These are phyloP conservation scores for Campoplex nolae DNA, from an alignment of 2,888 invertebrate genomes.

Conservation along the genomic window DNA sequence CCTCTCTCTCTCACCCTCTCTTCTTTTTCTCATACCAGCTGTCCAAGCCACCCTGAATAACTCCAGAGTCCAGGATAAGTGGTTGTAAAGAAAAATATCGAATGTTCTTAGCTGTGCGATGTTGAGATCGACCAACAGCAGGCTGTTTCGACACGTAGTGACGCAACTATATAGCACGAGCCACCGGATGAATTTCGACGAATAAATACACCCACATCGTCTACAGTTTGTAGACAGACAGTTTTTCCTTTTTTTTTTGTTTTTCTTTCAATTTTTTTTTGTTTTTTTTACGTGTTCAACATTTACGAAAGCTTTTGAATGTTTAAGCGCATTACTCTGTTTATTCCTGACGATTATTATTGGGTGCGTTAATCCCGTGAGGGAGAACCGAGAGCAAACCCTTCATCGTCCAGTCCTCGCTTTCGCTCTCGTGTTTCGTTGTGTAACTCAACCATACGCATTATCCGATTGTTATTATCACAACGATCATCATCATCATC, in stretches of 20 bases:
- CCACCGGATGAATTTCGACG: background rate
- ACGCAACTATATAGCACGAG: background rate
- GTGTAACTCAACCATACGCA: conserved; percentile 49
- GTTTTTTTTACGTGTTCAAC: background rate
- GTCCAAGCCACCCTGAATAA: conserved; percentile 54
- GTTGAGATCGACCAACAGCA: conserved; percentile 19
- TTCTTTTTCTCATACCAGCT: conserved; percentile 59
- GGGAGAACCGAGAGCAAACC: conserved; percentile 17
- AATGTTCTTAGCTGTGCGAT: conserved; percentile 33
- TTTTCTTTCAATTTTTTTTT: background rate
- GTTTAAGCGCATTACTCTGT: conserved; percentile 48
- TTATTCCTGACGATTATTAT: conserved; percentile 52
- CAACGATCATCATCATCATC: conserved; percentile 43
- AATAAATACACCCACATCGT: background rate
- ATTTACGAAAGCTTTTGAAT: conserved; percentile 7
- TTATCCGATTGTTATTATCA: conserved; percentile 61
- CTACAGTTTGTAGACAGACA: background rate
- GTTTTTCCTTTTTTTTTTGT: background rate
- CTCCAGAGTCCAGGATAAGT: conserved; percentile 43
- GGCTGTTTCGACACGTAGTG: conserved; percentile 1
- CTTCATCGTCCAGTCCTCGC: conserved; percentile 16
- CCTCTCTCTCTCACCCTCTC: conserved; percentile 4
- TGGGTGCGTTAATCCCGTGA: conserved; percentile 46
- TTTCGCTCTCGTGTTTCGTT: conserved; percentile 18
- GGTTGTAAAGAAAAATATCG: conserved; percentile 63